These are phyloP conservation scores for Rhinichthys osculus DNA, from an alignment of 2,797 vertebrate species.

Conservation along the genomic window DNA sequence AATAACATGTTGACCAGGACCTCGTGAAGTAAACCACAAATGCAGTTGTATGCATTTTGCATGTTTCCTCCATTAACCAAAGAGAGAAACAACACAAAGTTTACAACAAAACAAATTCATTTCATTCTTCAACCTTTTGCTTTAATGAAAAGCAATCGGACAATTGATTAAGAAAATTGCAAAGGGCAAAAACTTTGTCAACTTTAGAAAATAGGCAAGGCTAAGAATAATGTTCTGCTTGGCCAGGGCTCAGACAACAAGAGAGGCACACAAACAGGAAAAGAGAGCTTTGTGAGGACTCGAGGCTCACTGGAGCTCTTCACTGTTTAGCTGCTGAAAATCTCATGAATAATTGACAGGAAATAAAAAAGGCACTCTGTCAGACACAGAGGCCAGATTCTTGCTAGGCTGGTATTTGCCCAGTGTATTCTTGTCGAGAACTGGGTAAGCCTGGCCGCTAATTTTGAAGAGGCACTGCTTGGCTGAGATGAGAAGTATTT, in stretches of 20 bases:
- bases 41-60: neutral
- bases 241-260: conserved; percentile 54
- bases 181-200: conserved; percentile 6
- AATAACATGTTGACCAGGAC: neutral
- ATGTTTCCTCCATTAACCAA: neutral
- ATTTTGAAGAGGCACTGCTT: conserved; percentile 52
- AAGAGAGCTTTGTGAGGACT: conserved; percentile 57
- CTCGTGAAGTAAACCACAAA: neutral
- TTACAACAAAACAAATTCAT: neutral
- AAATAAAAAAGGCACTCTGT: conserved; percentile 61
- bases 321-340: conserved; percentile 64
- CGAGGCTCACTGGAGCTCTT: conserved; percentile 60
- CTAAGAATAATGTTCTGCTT: conserved; percentile 56
- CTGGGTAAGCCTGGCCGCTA: conserved; percentile 49
- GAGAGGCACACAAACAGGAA: conserved; percentile 58
- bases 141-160: neutral
- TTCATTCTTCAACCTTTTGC: conserved; percentile 8
- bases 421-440: conserved; percentile 49
- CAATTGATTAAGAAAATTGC: conserved; percentile 4
- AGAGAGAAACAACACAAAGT: neutral
- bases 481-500: conserved; percentile 53
- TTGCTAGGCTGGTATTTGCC: conserved; percentile 38
- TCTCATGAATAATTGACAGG: conserved; percentile 68
- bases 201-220: conserved; percentile 47
- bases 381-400: conserved; percentile 58